Percentiles rank a stretch among this genome's conserved stretches.
Conservation (phyloP, 2,113 vertebrate species). For the Geococcyx californianus region DNA sequence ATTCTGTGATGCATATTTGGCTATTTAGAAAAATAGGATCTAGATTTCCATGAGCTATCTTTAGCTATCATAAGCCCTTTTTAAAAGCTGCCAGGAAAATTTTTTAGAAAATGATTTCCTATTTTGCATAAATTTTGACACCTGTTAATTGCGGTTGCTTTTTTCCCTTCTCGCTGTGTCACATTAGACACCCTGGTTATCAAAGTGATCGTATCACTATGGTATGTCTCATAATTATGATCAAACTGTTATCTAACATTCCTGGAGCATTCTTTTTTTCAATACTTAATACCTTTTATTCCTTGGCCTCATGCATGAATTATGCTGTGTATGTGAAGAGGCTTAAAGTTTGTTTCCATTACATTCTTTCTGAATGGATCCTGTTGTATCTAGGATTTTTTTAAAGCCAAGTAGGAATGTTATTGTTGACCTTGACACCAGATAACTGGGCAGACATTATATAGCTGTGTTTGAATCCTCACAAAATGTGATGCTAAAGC, state of each 20-base stretch:
- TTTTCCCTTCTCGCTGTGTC: constrained; percentile 64
- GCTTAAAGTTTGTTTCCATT: constrained; percentile 83
- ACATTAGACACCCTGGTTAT: constrained; percentile 74
- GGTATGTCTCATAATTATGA: constrained; percentile 84
- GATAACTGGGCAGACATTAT: constrained; percentile 99
- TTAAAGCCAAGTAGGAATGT: constrained; percentile 82
- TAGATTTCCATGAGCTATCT: constrained; percentile 34
- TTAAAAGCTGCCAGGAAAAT: constrained; percentile 47
- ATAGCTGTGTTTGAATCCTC: constrained; percentile 99
- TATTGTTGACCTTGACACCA: constrained; percentile 94
- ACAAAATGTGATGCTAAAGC: constrained; percentile 98
- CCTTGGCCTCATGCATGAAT: constrained; percentile 83
- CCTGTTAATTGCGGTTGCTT: constrained; percentile 70
- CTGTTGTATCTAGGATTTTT: constrained; percentile 78
- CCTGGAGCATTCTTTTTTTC: constrained; percentile 82
- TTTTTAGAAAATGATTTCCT: constrained; percentile 50
- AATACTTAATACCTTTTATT: constrained; percentile 83
- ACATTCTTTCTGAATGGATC: constrained; percentile 80
- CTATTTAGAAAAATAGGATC: constrained; percentile 51
- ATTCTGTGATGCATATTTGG: constrained; percentile 38
- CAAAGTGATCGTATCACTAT: constrained; percentile 77
- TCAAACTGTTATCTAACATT: constrained; percentile 89
- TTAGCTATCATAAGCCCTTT: constrained; percentile 37
- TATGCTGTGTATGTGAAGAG: constrained; percentile 81
- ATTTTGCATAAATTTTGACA: constrained; percentile 66